A percentile compares a stretch with the other conserved stretches of the same genome.
Conservation (phyloP, 1,140 invertebrate species). For the Cydia fagiglandana region DNA sequence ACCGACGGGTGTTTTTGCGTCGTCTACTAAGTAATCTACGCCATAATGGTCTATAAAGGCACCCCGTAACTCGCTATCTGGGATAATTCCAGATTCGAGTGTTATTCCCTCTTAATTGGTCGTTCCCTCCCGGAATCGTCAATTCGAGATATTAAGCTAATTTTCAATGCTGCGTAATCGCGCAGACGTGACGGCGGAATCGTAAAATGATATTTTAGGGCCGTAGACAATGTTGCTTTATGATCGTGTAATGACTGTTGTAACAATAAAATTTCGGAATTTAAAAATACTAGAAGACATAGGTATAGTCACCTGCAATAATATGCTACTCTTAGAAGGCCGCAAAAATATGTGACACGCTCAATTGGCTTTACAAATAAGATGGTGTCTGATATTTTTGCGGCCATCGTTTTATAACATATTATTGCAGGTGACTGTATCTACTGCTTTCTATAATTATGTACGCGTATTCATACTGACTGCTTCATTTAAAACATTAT, state of each 20-base stretch:
- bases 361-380: too few relatives aligned
- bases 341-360: too few relatives aligned
- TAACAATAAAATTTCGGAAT: too few relatives aligned
- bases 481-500: too few relatives aligned
- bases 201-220: slow-evolving; percentile 28
- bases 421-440: too few relatives aligned
- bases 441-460: too few relatives aligned
- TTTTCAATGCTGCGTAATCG: slow-evolving; percentile 75
- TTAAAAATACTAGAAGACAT: too few relatives aligned
- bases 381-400: too few relatives aligned
- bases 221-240: neutral
- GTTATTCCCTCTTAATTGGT: slow-evolving; percentile 75
- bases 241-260: neutral
- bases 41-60: slow-evolving; percentile 72
- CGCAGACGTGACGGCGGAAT: slow-evolving; percentile 46
- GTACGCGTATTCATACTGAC: too few relatives aligned
- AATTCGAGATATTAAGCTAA: slow-evolving; percentile 78
- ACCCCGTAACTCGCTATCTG: slow-evolving; percentile 75
- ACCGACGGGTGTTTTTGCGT: neutral
- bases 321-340: too few relatives aligned
- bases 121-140: slow-evolving; percentile 67
- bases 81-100: slow-evolving; percentile 58
- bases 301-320: too few relatives aligned
- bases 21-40: slow-evolving; percentile 30
- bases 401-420: too few relatives aligned